Base-by-base conservation (phyloP, 1,140 invertebrate genomes). In the Mizuhopecten yessoensis region DNA sequence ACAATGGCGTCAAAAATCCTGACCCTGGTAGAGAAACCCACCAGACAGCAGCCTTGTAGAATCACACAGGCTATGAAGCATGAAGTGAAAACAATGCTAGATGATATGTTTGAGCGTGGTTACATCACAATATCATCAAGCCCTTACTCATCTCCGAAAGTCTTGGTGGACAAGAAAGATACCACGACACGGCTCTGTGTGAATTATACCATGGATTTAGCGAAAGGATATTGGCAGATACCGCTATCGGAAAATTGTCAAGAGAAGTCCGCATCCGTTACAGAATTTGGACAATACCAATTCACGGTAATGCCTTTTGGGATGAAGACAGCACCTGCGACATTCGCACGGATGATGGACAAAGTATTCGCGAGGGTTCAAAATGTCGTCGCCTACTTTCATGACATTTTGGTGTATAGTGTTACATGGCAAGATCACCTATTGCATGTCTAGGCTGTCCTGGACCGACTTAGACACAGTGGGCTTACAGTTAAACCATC, bases 341-440 rank as follows among this genome's bases (percentile, higher is more conserved):
- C 93, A 20, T 96, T 96, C 90, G 87, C 92, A 45, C 88, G 95
- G 88, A 88, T 94, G n/a, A 95, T 96, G n/a, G n/a, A n/a, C n/a
- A n/a, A n/a, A n/a, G n/a, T 92, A 11, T 33, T 92, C 3, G 45
- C 75, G 29, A 33, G 87, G 0, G 3, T 99, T 97, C 97, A 92
- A 17, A 13, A 88, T 89, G 87, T 36, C 20, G 36, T 75, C 33
- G 57, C 87, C 11, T 93, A 92, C 57, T 89, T 92, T 34, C 87
- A 93, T 92, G 92, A 90, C 39, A 86, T 91, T 33, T 34, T 91
- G 20, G 34, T 92, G 5, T 87, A 49, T 86, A 75, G 10, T 34
- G 57, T 86, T 10, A 87, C 88, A 13, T 91, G 89, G 91, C 75
- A 92, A 20, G 87, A 91, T 9, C 91, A 93, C 87, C 20, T 89